A percentile compares a stretch with the other conserved stretches of the same genome.
Evolutionary conservation across 2,888 invertebrate species (phyloP).

Genomic region (Philereme transversata): DNA sequence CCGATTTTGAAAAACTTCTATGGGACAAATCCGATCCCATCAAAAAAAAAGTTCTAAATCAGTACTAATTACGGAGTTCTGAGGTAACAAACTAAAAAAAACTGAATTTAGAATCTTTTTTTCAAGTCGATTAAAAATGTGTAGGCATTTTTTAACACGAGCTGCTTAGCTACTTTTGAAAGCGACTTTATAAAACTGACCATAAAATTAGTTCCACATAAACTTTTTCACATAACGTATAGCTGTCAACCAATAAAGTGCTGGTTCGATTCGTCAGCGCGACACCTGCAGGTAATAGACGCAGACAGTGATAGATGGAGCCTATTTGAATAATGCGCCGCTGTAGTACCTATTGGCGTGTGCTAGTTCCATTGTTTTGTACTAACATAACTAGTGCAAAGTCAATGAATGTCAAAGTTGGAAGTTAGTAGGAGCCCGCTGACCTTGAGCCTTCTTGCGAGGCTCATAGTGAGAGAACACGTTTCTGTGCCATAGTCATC

Average conservation of each 20-base stretch:
- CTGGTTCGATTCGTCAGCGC: constrained; percentile 40
- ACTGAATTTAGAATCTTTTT: not conserved
- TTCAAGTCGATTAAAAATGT: not conserved
- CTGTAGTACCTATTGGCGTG: constrained; percentile 3
- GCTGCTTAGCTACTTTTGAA: not conserved
- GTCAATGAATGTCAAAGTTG: too few relatives aligned
- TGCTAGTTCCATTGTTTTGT: constrained; percentile 21
- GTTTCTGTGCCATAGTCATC: too few relatives aligned
- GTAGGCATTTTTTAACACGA: not conserved
- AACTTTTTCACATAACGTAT: not conserved
- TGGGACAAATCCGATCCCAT: too few relatives aligned
- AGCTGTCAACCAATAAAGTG: constrained; percentile 17
- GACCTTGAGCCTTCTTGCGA: too few relatives aligned
- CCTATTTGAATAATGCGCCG: constrained; percentile 47
- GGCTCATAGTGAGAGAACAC: too few relatives aligned
- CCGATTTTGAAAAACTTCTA: too few relatives aligned
- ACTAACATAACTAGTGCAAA: not conserved
- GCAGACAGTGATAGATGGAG: constrained; percentile 48
- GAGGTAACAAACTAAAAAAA: too few relatives aligned
- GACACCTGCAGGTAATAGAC: constrained; percentile 46
- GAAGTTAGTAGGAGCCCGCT: too few relatives aligned
- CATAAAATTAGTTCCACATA: too few relatives aligned
- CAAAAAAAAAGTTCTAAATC: too few relatives aligned
- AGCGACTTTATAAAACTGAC: too few relatives aligned
- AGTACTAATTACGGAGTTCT: too few relatives aligned